phyloP scores from a whole-genome alignment of 2,888 invertebrate genomes.

The Caenorhabditis panamensis region DNA sequence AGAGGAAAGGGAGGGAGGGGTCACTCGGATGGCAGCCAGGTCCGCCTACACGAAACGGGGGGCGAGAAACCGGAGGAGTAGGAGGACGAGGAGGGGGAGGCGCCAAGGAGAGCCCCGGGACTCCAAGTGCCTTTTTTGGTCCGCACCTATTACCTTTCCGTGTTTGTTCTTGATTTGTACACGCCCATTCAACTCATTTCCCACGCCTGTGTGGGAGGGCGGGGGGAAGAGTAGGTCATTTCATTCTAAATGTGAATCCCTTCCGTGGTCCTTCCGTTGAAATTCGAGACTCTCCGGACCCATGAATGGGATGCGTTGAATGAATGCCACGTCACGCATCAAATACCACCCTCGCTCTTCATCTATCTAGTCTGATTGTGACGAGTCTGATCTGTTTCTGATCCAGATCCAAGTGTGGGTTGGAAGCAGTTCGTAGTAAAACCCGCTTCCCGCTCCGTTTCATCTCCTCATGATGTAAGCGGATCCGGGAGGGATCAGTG shows the following conservation, averaged over 20 bases:
- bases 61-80: slow-evolving; percentile 40
- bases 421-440: too few species aligned
- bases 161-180: slow-evolving; percentile 41
- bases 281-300: neutral
- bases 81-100: neutral
- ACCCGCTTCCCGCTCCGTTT: too few species aligned
- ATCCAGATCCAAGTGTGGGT: too few species aligned
- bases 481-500: too few species aligned
- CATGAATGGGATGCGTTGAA: neutral
- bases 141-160: slow-evolving; percentile 13
- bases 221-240: too few species aligned
- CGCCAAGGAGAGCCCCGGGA: neutral
- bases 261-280: neutral
- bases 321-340: too few species aligned
- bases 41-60: slow-evolving; percentile 43
- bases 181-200: neutral
- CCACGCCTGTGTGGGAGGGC: slow-evolving; percentile 13
- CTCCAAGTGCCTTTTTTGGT: slow-evolving; percentile 46
- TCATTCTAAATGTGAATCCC: neutral
- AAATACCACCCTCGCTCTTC: too few species aligned
- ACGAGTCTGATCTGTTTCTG: too few species aligned
- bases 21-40: slow-evolving; percentile 52
- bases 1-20: slow-evolving; percentile 25
- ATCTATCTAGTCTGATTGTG: too few species aligned
- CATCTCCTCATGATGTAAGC: too few species aligned